Conservation (phyloP, 2,797 vertebrate species). For the Coregonus ussuriensis region DNA sequence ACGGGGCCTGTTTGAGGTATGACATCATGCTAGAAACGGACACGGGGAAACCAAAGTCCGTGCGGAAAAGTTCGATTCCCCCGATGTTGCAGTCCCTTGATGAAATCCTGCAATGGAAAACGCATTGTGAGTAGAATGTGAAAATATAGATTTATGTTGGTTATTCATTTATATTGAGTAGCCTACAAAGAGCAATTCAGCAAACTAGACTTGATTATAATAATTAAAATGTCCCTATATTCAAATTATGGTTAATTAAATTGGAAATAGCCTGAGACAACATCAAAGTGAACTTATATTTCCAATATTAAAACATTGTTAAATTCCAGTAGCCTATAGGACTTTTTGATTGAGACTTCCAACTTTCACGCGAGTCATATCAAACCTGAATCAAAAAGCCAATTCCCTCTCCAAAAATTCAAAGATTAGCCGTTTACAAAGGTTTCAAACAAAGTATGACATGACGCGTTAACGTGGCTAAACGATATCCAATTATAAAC, state of each 20-base stretch:
- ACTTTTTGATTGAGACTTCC: neutral
- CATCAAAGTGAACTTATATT: neutral
- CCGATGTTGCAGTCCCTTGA: slow-evolving; percentile 26
- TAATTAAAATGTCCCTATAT: too few relatives aligned
- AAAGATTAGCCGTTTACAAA: slow-evolving; percentile 2
- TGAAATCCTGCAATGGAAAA: slow-evolving; percentile 4
- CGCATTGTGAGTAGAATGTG: neutral
- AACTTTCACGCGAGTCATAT: neutral
- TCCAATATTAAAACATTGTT: neutral
- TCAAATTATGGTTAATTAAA: neutral
- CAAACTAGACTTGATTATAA: neutral
- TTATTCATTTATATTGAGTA: neutral
- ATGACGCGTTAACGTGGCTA: slow-evolving; percentile 2
- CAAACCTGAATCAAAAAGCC: neutral
- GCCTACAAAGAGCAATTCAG: neutral
- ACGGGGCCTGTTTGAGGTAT: slow-evolving; percentile 95
- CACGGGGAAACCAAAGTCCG: slow-evolving; percentile 44
- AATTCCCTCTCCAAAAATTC: neutral
- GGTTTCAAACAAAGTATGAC: slow-evolving; percentile 10
- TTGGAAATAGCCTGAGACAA: neutral
- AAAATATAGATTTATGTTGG: neutral
- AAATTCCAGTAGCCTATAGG: neutral
- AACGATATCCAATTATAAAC: slow-evolving; percentile 7
- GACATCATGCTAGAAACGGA: slow-evolving; percentile 89
- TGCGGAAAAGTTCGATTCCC: slow-evolving; percentile 28